Conservation (phyloP, 2,113 vertebrate species). For the Lagopus leucura region DNA sequence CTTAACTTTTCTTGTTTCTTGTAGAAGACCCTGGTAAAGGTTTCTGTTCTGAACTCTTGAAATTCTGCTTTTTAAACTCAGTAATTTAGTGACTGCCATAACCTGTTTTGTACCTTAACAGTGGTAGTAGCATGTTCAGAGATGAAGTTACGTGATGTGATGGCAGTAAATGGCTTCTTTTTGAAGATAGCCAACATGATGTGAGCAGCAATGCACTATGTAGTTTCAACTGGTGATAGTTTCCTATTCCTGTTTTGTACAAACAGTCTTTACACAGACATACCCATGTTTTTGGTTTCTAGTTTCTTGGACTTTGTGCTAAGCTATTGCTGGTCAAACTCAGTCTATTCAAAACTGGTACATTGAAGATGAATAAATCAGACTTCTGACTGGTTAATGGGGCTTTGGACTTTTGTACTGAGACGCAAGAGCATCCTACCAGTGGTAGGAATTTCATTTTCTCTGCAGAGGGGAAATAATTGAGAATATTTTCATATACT, state of each 20-base stretch:
- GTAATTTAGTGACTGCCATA: not conserved
- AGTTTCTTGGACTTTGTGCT: not conserved
- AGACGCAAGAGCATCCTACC: not conserved
- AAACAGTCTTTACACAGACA: not conserved
- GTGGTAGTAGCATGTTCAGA: not conserved
- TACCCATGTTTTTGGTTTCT: not conserved
- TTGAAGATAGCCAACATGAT: not conserved
- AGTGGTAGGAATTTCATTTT: not conserved
- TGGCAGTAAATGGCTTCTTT: not conserved
- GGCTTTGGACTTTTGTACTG: too few relatives aligned
- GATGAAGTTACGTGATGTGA: not conserved
- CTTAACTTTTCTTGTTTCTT: not conserved
- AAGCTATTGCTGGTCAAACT: not conserved
- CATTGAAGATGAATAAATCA: not conserved
- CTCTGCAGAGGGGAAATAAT: not conserved
- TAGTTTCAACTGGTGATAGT: not conserved
- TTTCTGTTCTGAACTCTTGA: not conserved
- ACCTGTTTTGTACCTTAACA: not conserved
- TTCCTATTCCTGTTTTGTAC: not conserved
- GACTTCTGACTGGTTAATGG: not conserved
- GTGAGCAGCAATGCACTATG: too few relatives aligned
- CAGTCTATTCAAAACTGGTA: not conserved
- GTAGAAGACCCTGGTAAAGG: not conserved
- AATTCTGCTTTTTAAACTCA: not conserved
- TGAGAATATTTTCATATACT: not conserved